Conservation (phyloP, 2,113 vertebrate species). For the Anolis carolinensis region DNA sequence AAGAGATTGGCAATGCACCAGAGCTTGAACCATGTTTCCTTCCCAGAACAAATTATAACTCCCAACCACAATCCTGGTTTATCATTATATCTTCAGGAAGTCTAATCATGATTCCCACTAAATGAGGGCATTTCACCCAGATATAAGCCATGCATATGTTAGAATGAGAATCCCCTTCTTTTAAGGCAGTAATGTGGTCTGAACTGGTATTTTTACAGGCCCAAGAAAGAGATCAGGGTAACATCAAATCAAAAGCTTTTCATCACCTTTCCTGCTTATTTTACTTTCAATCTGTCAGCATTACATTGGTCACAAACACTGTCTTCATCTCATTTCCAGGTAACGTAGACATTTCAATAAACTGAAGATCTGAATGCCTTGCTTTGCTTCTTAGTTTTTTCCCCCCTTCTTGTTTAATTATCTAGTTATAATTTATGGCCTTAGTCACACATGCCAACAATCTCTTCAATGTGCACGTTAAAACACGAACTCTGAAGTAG, state of each 20-base stretch:
- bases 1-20: neutral
- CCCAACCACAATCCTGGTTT: neutral
- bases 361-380: neutral
- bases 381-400: slow-evolving; percentile 15
- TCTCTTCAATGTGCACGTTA: neutral
- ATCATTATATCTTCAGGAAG: too few species aligned
- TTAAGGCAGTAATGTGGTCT: neutral
- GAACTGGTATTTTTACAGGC: neutral
- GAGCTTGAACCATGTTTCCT: neutral
- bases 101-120: neutral
- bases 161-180: neutral
- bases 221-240: neutral
- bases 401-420: slow-evolving; percentile 24
- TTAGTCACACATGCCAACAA: neutral
- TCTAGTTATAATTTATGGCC: slow-evolving; percentile 13
- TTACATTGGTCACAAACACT: neutral
- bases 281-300: neutral
- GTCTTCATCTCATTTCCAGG: fast-evolving
- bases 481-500: neutral
- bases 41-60: neutral
- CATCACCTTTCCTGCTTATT: slow-evolving; percentile 3
- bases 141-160: neutral
- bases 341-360: slow-evolving; percentile 24
- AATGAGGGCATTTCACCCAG: neutral
- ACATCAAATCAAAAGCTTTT: slow-evolving; percentile 30